A percentile compares a stretch with the other conserved stretches of the same genome.
These are phyloP conservation scores for Theocolax elegans DNA, from an alignment of 1,140 invertebrate species.

Conservation along the genomic window DNA sequence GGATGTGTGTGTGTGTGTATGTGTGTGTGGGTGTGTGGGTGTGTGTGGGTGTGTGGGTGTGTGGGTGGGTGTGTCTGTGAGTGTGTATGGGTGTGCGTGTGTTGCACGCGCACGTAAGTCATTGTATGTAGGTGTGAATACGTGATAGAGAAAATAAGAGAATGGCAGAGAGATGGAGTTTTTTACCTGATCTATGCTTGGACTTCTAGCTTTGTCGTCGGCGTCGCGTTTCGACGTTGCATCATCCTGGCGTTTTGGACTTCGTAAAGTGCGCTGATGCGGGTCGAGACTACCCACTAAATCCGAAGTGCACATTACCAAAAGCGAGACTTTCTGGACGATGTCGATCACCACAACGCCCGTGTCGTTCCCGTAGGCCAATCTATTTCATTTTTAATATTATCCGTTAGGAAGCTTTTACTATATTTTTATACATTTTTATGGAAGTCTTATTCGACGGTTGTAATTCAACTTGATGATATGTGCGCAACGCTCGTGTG, in stretches of 20 bases:
- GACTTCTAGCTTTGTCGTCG: slow-evolving; percentile 82
- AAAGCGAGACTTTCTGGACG: slow-evolving; percentile 88
- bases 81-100: too few species aligned
- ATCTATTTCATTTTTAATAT: slow-evolving; percentile 73
- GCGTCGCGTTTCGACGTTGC: slow-evolving; percentile 59
- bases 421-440: not conserved
- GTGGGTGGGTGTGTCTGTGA: too few species aligned
- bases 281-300: slow-evolving; percentile 90
- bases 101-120: too few species aligned
- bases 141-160: too few species aligned
- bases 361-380: slow-evolving; percentile 96
- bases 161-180: slow-evolving; percentile 27
- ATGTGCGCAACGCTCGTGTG: too few species aligned
- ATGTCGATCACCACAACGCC: slow-evolving; percentile 95
- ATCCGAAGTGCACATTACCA: slow-evolving; percentile 86
- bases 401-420: not conserved
- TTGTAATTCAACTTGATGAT: too few species aligned
- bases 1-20: not conserved
- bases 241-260: slow-evolving; percentile 77
- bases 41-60: too few species aligned
- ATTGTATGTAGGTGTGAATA: too few species aligned
- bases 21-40: too few species aligned
- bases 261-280: slow-evolving; percentile 85
- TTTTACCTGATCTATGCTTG: slow-evolving; percentile 90
- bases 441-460: too few species aligned